These are phyloP conservation scores for Zoanthus sansibaricus DNA, from an alignment of 92 coral and sea anemone species.

Conservation along the genomic window DNA sequence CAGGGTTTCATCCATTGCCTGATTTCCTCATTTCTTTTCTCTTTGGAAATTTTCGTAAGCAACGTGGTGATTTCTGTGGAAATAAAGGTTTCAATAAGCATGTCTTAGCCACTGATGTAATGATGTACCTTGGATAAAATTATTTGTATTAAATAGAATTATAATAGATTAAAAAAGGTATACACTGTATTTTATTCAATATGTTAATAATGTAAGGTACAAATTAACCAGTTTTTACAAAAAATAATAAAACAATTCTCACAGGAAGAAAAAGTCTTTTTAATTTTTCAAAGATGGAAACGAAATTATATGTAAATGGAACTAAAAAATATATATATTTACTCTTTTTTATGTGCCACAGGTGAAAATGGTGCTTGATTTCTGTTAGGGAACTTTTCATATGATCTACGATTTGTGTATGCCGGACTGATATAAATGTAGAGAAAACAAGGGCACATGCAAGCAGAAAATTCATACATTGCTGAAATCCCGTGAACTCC, in stretches of 20 bases:
- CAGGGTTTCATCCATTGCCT: background rate
- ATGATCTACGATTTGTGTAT: slow-evolving; percentile 39
- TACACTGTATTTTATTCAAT: too few species aligned
- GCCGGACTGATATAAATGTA: slow-evolving; percentile 10
- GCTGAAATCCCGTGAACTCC: slow-evolving; percentile 34
- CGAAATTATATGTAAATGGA: background rate
- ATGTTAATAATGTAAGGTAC: background rate
- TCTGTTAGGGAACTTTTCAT: slow-evolving; percentile 16
- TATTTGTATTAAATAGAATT: background rate
- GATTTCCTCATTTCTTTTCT: slow-evolving; percentile 8
- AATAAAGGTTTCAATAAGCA: background rate
- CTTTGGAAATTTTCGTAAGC: slow-evolving; percentile 22
- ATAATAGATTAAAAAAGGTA: too few species aligned
- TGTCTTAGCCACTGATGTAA: slow-evolving; percentile 3
- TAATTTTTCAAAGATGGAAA: background rate
- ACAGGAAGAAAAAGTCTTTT: background rate
- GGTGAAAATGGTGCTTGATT: slow-evolving; percentile 6
- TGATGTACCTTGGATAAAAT: background rate
- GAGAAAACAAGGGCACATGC: slow-evolving; percentile 30
- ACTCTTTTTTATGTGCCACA: slow-evolving; percentile 10
- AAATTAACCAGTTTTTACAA: background rate
- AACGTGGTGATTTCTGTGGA: slow-evolving; percentile 14
- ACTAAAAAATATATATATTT: background rate
- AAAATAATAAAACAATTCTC: background rate
- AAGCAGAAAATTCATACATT: slow-evolving; percentile 35